Base-by-base conservation (phyloP, 2,888 invertebrate genomes). In the Thecocarcelia acutangulata region DNA sequence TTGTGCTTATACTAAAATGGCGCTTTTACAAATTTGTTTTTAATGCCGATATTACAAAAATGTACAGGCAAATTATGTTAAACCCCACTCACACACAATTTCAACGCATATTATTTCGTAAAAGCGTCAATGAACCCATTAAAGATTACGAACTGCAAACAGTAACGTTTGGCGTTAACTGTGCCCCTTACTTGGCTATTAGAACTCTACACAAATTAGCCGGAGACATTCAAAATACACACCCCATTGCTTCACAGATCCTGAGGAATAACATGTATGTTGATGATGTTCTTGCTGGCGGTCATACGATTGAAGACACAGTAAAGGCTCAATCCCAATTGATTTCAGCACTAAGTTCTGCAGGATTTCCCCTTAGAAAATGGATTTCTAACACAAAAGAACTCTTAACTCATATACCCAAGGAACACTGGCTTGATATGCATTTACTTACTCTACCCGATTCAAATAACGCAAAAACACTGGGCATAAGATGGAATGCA, bases 11-110 rank as follows among this genome's bases (percentile, higher is more conserved):
- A n/a, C n/a, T n/a, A n/a, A n/a, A n/a, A n/a, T n/a, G n/a, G n/a
- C n/a, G n/a, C n/a, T n/a, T n/a, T n/a, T n/a, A n/a, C n/a, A n/a
- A n/a, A n/a, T n/a, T n/a, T n/a, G n/a, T n/a, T n/a, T n/a, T n/a
- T n/a, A n/a, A n/a, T n/a, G n/a, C n/a, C n/a, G n/a, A n/a, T n/a
- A n/a, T n/a, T n/a, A n/a, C n/a, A n/a, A n/a, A 74, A 40, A 74
- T 74, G 64, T 74, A 63, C 15, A 28, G 74, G 19, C 54, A 73
- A 24, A 73, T 73, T 33, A 19, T 61, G n/a, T 5, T 73, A 40
- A 61, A 54, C 17, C 17, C 24, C 6, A 63, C 13, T 3, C 44
- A 73, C 42, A 40, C 28, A 15, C 28, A 24, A 6, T 74, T 46
- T 17, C 74, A 74, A 46, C n/a, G 37, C 0, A 74, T 56, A n/a